These are phyloP conservation scores for Anarrhichthys ocellatus DNA, from an alignment of 2,113 vertebrate species.

Conservation along the genomic window DNA sequence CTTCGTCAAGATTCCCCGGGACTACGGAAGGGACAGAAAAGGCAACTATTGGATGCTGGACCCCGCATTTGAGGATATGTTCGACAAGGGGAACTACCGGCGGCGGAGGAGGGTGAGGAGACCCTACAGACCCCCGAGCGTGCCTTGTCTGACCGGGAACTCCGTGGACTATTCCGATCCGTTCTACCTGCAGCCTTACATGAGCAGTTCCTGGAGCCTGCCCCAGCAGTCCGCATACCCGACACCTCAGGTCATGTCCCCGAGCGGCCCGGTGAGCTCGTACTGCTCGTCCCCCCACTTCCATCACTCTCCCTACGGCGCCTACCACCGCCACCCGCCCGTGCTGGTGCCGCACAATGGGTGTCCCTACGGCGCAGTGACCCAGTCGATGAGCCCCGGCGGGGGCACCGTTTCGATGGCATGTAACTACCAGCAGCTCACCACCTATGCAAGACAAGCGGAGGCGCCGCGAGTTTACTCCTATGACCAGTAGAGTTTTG, in stretches of 20 bases:
- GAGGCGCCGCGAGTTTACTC: conserved; percentile 58
- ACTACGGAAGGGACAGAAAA: conserved; percentile 66
- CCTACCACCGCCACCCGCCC: conserved; percentile 66
- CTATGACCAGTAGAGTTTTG: conserved; percentile 46
- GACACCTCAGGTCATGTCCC: conserved; percentile 48
- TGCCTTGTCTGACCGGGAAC: conserved; percentile 55
- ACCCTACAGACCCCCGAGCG: conserved; percentile 44
- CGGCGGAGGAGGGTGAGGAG: conserved; percentile 78
- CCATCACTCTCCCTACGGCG: conserved; percentile 67
- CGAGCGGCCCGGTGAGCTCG: conserved; percentile 59
- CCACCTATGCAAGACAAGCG: conserved; percentile 45
- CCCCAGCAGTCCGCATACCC: conserved; percentile 47
- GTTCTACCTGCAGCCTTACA: conserved; percentile 70
- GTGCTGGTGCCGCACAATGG: conserved; percentile 73
- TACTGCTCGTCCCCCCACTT: conserved; percentile 62
- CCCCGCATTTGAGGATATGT: conserved; percentile 84
- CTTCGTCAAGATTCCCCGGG: conserved; percentile 84
- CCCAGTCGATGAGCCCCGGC: conserved; percentile 74
- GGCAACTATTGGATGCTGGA: conserved; percentile 86
- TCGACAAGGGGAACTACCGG: conserved; percentile 84
- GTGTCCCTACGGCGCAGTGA: conserved; percentile 67
- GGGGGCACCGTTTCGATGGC: conserved; percentile 61
- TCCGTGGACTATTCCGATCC: conserved; percentile 63
- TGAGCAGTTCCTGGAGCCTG: conserved; percentile 65
- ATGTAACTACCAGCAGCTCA: conserved; percentile 65